Conservation (phyloP, 2,888 invertebrate species). For the Cremastobaeus sp. region DNA sequence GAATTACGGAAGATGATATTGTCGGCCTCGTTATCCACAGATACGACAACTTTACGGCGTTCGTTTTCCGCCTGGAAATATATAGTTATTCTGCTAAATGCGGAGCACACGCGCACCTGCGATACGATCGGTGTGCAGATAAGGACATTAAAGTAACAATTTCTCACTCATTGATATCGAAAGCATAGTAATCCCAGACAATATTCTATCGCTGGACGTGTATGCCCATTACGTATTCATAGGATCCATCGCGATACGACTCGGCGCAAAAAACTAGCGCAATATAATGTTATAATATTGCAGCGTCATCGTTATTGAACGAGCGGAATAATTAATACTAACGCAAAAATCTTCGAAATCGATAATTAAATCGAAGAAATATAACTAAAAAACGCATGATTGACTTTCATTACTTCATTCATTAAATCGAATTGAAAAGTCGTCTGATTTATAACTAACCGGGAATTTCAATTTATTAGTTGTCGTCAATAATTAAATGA, state of each 20-base stretch:
- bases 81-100: constrained; percentile 34
- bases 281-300: constrained; percentile 50
- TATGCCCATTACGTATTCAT: constrained; percentile 53
- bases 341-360: constrained; percentile 27
- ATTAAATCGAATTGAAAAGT: constrained; percentile 15
- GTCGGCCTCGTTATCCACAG: constrained; percentile 51
- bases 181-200: constrained; percentile 48
- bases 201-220: constrained; percentile 36
- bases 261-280: constrained; percentile 7
- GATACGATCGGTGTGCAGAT: constrained; percentile 50
- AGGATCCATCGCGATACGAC: constrained; percentile 38
- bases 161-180: constrained; percentile 58
- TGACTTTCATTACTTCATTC: constrained; percentile 34
- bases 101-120: constrained; percentile 47
- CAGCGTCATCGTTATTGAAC: constrained; percentile 48
- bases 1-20: constrained; percentile 45
- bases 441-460: background rate
- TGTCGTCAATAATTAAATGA: constrained; percentile 18
- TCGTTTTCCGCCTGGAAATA: constrained; percentile 47
- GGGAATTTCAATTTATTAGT: constrained; percentile 10
- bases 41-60: constrained; percentile 42
- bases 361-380: constrained; percentile 51
- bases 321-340: constrained; percentile 48
- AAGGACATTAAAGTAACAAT: constrained; percentile 49
- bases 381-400: constrained; percentile 28